These are phyloP conservation scores for Atta texana DNA, from an alignment of 1,140 invertebrate genomes.

Conservation along the genomic window DNA sequence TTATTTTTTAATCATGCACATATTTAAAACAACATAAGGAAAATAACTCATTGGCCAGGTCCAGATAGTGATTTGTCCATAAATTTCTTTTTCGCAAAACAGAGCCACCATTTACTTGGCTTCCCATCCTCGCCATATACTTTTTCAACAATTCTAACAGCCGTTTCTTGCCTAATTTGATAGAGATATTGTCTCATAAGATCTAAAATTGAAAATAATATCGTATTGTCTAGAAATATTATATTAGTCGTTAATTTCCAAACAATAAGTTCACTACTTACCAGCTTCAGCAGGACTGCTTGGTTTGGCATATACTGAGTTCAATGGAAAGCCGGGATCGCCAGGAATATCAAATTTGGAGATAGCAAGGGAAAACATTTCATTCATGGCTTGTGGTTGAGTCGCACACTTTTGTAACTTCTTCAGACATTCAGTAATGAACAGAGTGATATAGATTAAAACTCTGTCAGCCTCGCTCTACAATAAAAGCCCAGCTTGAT, in stretches of 20 bases:
- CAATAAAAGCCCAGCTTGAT: conserved; percentile 44
- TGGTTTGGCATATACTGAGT: conserved; percentile 98
- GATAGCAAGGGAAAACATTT: conserved; percentile 98
- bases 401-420: conserved; percentile 96
- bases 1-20: conserved; percentile 32
- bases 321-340: conserved; percentile 98
- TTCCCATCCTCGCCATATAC: conserved; percentile 93
- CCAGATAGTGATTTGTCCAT: conserved; percentile 99
- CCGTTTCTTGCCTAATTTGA: conserved; percentile 98
- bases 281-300: conserved; percentile 92
- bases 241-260: neutral
- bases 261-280: conserved; percentile 78
- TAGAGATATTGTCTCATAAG: conserved; percentile 96
- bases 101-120: conserved; percentile 99
- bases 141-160: conserved; percentile 95
- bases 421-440: conserved; percentile 99
- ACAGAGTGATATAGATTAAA: conserved; percentile 99
- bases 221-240: neutral
- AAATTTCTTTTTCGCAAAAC: conserved; percentile 99
- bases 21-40: conserved; percentile 30
- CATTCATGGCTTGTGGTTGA: conserved; percentile 96
- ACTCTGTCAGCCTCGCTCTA: conserved; percentile 98
- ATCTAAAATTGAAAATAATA: conserved; percentile 87
- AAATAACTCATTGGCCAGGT: conserved; percentile 88
- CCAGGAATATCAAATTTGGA: conserved; percentile 99